phyloP scores from a whole-genome alignment of 2,797 vertebrate genomes.

The Geotrypetes seraphini region DNA sequence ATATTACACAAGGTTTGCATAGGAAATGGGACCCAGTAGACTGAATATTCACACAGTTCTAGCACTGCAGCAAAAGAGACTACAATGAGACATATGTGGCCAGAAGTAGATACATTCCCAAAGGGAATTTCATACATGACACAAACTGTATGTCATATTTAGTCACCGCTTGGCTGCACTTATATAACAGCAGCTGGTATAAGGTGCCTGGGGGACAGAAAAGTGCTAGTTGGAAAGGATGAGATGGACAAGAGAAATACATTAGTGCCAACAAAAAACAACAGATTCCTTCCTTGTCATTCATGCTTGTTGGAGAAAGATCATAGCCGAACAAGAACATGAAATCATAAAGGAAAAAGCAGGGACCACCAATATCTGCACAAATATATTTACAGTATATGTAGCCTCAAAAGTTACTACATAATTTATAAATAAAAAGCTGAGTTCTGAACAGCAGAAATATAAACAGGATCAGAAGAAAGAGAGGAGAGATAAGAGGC shows the following conservation, averaged over 20 bases:
- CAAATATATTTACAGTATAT: no score
- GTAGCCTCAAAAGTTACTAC: no score
- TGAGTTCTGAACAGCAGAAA: no score
- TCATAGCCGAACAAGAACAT: no score
- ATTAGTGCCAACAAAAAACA: rapidly evolving
- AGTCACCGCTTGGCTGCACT: neutral
- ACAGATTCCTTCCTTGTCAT: neutral
- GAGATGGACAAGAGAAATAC: neutral
- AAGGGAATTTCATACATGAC: neutral
- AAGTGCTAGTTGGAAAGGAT: neutral
- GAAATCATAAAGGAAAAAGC: no score
- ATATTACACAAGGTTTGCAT: no score
- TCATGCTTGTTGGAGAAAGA: neutral
- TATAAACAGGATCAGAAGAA: no score
- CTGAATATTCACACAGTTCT: no score
- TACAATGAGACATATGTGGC: neutral
- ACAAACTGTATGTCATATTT: neutral
- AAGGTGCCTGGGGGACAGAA: neutral
- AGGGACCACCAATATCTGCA: no score
- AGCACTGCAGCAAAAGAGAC: neutral
- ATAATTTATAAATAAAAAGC: no score
- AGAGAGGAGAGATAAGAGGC: no score
- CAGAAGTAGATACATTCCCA: neutral
- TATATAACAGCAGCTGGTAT: neutral
- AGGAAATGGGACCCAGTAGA: no score